Base-by-base conservation (phyloP, 2,797 vertebrate species). In the Pangasius sanitwongsei region DNA sequence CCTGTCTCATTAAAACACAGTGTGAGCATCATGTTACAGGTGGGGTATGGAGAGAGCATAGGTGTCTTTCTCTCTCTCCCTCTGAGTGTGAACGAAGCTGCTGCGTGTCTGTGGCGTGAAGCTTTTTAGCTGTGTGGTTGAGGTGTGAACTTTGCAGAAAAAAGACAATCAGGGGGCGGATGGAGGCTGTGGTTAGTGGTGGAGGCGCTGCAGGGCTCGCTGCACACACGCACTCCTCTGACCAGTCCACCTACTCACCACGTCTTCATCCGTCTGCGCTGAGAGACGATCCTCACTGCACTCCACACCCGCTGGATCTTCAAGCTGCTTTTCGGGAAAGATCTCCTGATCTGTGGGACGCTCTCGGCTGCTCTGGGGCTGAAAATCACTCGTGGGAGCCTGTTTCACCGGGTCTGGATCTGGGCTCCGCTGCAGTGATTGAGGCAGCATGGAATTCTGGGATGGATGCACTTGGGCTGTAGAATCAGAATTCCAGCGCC, bases 281-380 rank as follows among this genome's bases (percentile, higher is more conserved):
- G 83, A 53, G 44, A 15, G 4, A 23, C 48, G n/a, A 11, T 23
- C n/a, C 44, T 53, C 83, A 6, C 18, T 20, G 44, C 44, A 0
- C 63, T 85, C 83, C 25, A 18, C 4, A 1, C 83, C 84, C 4
- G 37, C 81, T 41, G 90, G 84, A 78, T 91, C 94, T 34, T 9
- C 48, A 3, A 23, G 18, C 63, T 55, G 88, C 91, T 91, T 86
- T 91, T 91, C 90, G 89, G 86, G 81, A 70, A 92, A 31, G 50
- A 72, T 15, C 41, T 59, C 67, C 41, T 44, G 83, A 13, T 67
- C 53, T 25, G 95, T 87, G 93, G 95, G 59, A 25, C 90, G 89
- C 0, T 87, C 80, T 70, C 89, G 87, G 4, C 95, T 95, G 90
- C 96, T 94, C 88, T 53, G 95, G 96, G 88, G 95, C 95, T 67